Base-by-base conservation (phyloP, 1,140 invertebrate species). In the Caenorhabditis latens region DNA sequence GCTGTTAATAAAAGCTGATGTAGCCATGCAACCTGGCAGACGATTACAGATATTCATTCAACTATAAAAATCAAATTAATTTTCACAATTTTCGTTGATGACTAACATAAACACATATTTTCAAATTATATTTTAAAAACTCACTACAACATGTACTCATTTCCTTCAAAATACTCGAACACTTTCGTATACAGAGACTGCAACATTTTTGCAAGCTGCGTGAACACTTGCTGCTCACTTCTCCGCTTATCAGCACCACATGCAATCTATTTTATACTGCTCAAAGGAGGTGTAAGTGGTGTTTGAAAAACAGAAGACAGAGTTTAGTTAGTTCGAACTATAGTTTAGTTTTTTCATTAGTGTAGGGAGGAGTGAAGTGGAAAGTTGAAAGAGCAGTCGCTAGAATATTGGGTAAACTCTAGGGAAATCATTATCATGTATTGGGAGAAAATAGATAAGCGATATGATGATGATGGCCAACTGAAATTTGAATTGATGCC, bases 111-210 rank as follows among this genome's bases (percentile, higher is more conserved):
- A 32, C 1, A 32, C 32, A 32, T 32, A 32, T 1, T 1, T 32
- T 32, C 32, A 1, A 32, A 32, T 1, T 32, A 32, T 1, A 32
- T 32, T 32, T 1, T 32, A n/a, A 79, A 79, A 50, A 79, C 71
- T 79, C 40, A 79, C 71, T 79, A 79, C 11, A 79, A 50, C 71
- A 79, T 79, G 19, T 43, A n/a, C 24, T 79, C 71, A 79, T 79
- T 21, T 0, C 71, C 71, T 9, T 79, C 46, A 50, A 79, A 50
- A 50, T 79, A 79, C 7, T 79, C n/a, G 40, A 53, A 79, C 1
- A 79, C 46, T 11, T 2, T 42, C 4, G 71, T 24, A 43, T 79
- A 79, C 16, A 24, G 53, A 11, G n/a, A 24, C 42, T 79, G 71
- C 71, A 79, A 14, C 71, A 79, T 79, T 24, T 0, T 43, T 7